phyloP scores from a whole-genome alignment of 2,888 invertebrate species.

The Drosophila quinaria region DNA sequence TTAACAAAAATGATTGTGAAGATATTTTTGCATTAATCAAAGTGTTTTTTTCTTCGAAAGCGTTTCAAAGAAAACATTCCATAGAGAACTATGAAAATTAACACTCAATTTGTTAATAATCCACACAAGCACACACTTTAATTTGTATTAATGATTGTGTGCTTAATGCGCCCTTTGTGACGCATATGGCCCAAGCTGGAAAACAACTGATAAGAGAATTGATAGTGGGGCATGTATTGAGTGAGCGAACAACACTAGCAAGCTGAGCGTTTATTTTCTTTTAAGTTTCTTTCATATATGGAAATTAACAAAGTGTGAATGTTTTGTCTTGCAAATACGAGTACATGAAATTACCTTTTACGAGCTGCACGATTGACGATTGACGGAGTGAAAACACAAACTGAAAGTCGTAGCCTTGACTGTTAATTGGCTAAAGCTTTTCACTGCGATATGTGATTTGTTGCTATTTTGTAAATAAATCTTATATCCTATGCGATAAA shows the following conservation, averaged over 20 bases:
- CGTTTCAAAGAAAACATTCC: conserved; percentile 45
- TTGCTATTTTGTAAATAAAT: conserved; percentile 48
- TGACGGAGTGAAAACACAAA: conserved; percentile 40
- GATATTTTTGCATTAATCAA: conserved; percentile 56
- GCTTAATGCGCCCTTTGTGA: conserved; percentile 48
- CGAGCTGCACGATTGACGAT: conserved; percentile 41
- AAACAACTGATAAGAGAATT: conserved; percentile 53
- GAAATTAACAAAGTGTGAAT: conserved; percentile 51
- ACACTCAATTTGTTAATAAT: conserved; percentile 59
- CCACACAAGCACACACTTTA: conserved; percentile 1
- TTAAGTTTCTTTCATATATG: conserved; percentile 12
- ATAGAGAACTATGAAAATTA: conserved; percentile 45
- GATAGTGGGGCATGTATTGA: conserved; percentile 30
- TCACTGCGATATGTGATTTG: conserved; percentile 38
- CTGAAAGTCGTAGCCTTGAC: conserved; percentile 47
- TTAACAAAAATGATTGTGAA: conserved; percentile 40
- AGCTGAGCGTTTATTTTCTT: conserved; percentile 2
- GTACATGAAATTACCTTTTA: conserved; percentile 23
- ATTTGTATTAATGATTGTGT: conserved; percentile 18
- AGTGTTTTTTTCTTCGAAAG: conserved; percentile 11
- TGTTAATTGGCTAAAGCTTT: conserved; percentile 45
- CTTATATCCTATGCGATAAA: conserved; percentile 25
- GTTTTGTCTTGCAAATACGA: conserved; percentile 16
- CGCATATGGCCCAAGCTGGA: conserved; percentile 31
- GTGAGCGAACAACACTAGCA: conserved; percentile 2